Conservation (phyloP, 1,140 invertebrate genomes). For the Drosophila simulans region DNA sequence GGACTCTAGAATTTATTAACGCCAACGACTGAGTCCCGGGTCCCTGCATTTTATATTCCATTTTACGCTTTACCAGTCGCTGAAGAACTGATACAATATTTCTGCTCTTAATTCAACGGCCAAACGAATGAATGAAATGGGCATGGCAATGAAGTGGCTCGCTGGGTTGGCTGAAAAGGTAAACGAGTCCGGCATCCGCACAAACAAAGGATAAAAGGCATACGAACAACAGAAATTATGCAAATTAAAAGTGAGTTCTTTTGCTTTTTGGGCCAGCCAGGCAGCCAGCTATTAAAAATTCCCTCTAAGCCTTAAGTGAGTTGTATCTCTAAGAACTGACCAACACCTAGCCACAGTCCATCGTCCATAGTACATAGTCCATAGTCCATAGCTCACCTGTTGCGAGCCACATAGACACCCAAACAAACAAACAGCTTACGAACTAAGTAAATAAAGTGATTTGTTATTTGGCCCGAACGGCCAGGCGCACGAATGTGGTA, state of each 20-base stretch:
- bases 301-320: constrained; percentile 50
- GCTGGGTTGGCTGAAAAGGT: constrained; percentile 9
- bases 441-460: constrained; percentile 78
- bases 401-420: constrained; percentile 16
- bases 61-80: constrained; percentile 70
- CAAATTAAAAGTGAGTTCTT: constrained; percentile 70
- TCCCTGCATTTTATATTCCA: constrained; percentile 71
- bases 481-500: constrained; percentile 67
- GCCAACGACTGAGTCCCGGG: constrained; percentile 27
- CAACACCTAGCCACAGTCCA: neutral
- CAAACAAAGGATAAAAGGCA: constrained; percentile 50
- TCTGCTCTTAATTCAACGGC: constrained; percentile 71
- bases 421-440: constrained; percentile 21
- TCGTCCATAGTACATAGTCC: neutral
- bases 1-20: constrained; percentile 77
- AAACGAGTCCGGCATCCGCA: constrained; percentile 39
- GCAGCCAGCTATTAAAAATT: constrained; percentile 30
- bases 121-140: constrained; percentile 64
- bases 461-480: constrained; percentile 60
- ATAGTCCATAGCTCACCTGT: constrained; percentile 32
- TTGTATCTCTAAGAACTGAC: constrained; percentile 30
- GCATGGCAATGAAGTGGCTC: constrained; percentile 34
- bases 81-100: constrained; percentile 81
- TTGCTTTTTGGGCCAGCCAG: neutral
- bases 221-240: constrained; percentile 63